phyloP scores from a whole-genome alignment of 92 coral and sea anemone genomes.

The Porites rus region DNA sequence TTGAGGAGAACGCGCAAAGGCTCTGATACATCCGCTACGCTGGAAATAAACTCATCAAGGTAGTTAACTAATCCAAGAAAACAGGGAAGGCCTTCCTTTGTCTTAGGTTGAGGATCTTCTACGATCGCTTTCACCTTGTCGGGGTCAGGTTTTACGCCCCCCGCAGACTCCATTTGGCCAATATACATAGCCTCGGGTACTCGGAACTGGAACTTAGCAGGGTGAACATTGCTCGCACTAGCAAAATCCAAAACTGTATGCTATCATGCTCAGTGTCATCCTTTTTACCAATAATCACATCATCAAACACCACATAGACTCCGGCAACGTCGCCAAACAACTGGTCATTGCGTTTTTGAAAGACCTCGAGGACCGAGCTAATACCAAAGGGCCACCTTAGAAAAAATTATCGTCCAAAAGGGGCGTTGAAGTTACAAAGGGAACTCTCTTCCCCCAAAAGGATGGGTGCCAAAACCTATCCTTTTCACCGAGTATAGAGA shows the following conservation, averaged over 20 bases:
- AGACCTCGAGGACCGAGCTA: background rate
- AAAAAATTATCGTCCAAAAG: slow-evolving; percentile 42
- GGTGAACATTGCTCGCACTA: slow-evolving; percentile 30
- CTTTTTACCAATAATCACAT: slow-evolving; percentile 8
- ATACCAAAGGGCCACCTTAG: no score
- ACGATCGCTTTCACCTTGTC: background rate
- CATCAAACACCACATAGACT: slow-evolving; percentile 26
- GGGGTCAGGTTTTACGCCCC: slow-evolving; percentile 8
- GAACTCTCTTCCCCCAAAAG: background rate
- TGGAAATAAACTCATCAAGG: slow-evolving; percentile 27
- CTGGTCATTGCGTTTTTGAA: slow-evolving; percentile 4
- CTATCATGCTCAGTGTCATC: slow-evolving; percentile 23
- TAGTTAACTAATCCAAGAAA: slow-evolving; percentile 36
- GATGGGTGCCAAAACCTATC: slow-evolving; percentile 33
- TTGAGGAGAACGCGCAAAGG: slow-evolving; percentile 22
- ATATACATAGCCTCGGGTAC: slow-evolving; percentile 11
- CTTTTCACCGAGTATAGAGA: background rate
- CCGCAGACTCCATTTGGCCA: slow-evolving; percentile 16
- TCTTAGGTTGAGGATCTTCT: slow-evolving; percentile 8
- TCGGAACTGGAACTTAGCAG: slow-evolving; percentile 31
- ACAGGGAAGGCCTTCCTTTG: background rate
- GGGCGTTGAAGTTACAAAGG: slow-evolving; percentile 4
- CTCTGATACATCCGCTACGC: slow-evolving; percentile 3
- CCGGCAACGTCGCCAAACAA: slow-evolving; percentile 16
- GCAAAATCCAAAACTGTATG: slow-evolving; percentile 2